Base-by-base conservation (phyloP, 2,888 invertebrate genomes). In the Germaria angustata region DNA sequence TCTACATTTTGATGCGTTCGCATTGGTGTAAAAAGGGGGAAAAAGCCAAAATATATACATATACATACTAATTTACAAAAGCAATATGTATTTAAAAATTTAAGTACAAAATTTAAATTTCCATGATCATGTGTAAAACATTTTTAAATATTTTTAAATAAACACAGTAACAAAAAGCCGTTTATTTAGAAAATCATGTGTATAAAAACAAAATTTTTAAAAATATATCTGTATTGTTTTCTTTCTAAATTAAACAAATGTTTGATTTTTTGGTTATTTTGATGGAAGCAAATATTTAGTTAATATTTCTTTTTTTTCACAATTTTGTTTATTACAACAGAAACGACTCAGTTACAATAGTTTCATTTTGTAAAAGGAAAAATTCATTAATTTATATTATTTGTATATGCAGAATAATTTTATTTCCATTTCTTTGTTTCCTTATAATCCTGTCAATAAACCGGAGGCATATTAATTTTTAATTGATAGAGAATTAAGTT, bases 271-370 rank as follows among this genome's bases (percentile, higher is more conserved):
- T 41, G 73, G n/a, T 8, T 51, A 15, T 6, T 53, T 66, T 28
- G 0, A 24, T 22, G 15, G 24, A 51, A 80, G 49, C 79, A 79
- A 65, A 79, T 80, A 72, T 73, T 66, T 41, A 51, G 41, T 59
- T 75, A 6, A 34, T 17, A 11, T 34, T 72, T 24, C 13, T 63
- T 51, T 32, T 6, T 32, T 6, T 6, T 57, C 46, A 1, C 55
- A 46, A 41, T 13, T 55, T 55, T n/a, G n/a, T n/a, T 66, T 32
- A 57, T 55, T 61, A 39, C 55, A 79, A 71, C 57, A 79, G 71
- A 82, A 79, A 71, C 71, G 32, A 76, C 65, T 66, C 55, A 55
- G n/a, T 61, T 65, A 79, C 75, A 79, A 82, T 66, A 39, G 55
- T 32, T 59, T 75, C 53, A 61, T 65, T 15, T 51, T 51, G 28